Base-by-base conservation (phyloP, 2,888 invertebrate genomes). In the Rhimphoctona megacephalus region DNA sequence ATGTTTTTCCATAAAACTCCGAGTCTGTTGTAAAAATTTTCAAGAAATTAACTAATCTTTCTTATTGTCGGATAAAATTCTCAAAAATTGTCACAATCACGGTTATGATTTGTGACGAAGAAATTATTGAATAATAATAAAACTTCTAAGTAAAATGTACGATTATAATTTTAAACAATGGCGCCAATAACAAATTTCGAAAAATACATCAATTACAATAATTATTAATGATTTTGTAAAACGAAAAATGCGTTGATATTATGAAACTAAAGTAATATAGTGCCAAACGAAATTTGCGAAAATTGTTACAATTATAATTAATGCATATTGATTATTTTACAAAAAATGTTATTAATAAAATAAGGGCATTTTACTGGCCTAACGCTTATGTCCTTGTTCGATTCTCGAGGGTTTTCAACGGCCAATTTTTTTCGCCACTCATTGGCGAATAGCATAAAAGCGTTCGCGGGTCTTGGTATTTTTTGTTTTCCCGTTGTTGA, bases 381-480 rank as follows among this genome's bases (percentile, higher is more conserved):
- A 89, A 95, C 95, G 89, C 96, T 96, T 87, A 96, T 96, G 90
- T 96, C 95, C 92, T 96, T 96, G 92, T 96, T 96, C 61, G 96
- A 96, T 88, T 96, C 96, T 19, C 95, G 94, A 0, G 96, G 96
- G 92, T 95, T 95, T 90, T 95, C 94, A 54, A 94, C 93, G 1
- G 96, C 95, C 88, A 96, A 93, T 89, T 95, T 95, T 90, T 95
- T 95, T 46, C 96, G 92, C 94, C 96, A 95, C 87, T 96, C 95
- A 90, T 96, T 96, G 33, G 96, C 96, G 90, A 96, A 96, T 14
- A 96, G 93, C 96, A 96, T 96, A 90, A 96, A 96, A 0, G 96
- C 96, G 91, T 96, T 96, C 2, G 96, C 96, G 3, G 96, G 96
- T 61, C 96, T 94, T 1, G 96, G 96, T 43, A 96, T 96, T 92